Evolutionary conservation across 2,113 vertebrate species (phyloP), one percentile per base, ranked within the genome.

Genomic region (Tricholaema leucomelas): DNA sequence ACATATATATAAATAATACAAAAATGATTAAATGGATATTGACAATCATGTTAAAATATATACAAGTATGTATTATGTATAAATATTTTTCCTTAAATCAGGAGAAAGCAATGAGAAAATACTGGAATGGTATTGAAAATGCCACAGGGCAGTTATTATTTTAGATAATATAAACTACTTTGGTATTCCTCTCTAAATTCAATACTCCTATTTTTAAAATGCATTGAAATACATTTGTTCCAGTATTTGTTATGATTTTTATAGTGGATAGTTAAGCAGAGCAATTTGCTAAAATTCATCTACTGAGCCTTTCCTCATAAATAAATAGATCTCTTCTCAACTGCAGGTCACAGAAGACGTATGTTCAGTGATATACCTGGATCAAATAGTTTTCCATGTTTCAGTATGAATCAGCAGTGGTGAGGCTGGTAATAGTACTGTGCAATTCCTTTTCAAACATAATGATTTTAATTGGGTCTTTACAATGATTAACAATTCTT

Each of bases 41-140:
- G 82, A 87, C 52, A 87, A 87, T 20, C 59, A 77, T 38, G 69
- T 94, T 94, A 91, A 91, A 79, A 85, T 75, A 88, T 59, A 93
- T 81, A 91, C 2, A 93, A 91, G 78, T 55, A 66, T 2, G 5
- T 58, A 31, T 36, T 82, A 90, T 17, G 25, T 69, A 85, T 93
- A 72, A 50, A 38, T 33, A 6, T 42, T 42, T 44, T 64, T 60
- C 85, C 3, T 9, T 40, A 69, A 44, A 71, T 78, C n/a, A 54
- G 46, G 13, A 74, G 3, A 74, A 81, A 81, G 28, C 24, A 72
- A 28, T 35, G 92, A 20, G 63, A 88, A 86, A 70, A 5, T 31
- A 79, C 15, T 33, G 15, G 8, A 85, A 48, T n/a, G 38, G 16
- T 89, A 72, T 2, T 50, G 23, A 48, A 88, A 90, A 72, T 61